phyloP scores from a whole-genome alignment of 2,113 vertebrate species.

The Macrotis lagotis region DNA sequence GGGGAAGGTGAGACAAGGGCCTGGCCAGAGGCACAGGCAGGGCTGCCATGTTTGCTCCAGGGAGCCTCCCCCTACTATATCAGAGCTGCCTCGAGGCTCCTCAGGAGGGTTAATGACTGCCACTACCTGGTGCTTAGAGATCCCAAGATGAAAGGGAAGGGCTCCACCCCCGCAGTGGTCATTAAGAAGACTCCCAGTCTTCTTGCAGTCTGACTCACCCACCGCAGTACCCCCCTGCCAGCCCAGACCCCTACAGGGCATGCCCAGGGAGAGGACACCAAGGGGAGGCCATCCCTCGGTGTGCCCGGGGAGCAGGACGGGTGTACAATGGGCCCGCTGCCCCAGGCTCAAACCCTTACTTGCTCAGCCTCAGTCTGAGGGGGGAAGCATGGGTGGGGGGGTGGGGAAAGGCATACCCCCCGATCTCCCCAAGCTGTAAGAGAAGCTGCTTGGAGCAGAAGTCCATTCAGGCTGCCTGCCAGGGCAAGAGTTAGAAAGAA shows the following conservation, averaged over 20 bases:
- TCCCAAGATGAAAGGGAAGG: not conserved
- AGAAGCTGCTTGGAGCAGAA: not conserved
- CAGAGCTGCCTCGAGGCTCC: not conserved
- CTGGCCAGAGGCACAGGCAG: not conserved
- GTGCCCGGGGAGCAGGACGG: no score
- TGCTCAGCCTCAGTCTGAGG: not conserved
- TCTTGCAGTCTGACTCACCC: not conserved
- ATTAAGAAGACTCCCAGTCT: not conserved
- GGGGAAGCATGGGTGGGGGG: no score
- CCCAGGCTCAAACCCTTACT: no score
- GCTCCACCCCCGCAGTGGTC: not conserved
- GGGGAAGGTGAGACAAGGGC: rapidly evolving
- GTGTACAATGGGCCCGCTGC: no score
- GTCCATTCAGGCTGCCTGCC: no score
- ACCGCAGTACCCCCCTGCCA: not conserved
- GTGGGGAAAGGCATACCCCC: not conserved
- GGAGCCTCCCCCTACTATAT: not conserved
- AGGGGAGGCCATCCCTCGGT: no score
- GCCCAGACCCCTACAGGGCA: no score
- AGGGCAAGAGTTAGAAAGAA: not conserved
- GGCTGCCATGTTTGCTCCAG: not conserved
- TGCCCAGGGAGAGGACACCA: no score
- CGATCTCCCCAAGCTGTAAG: not conserved
- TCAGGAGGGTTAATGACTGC: not conserved
- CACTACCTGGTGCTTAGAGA: not conserved